Evolutionary conservation across 2,797 vertebrate genomes (phyloP).

Genomic region (Protonibea diacanthus): DNA sequence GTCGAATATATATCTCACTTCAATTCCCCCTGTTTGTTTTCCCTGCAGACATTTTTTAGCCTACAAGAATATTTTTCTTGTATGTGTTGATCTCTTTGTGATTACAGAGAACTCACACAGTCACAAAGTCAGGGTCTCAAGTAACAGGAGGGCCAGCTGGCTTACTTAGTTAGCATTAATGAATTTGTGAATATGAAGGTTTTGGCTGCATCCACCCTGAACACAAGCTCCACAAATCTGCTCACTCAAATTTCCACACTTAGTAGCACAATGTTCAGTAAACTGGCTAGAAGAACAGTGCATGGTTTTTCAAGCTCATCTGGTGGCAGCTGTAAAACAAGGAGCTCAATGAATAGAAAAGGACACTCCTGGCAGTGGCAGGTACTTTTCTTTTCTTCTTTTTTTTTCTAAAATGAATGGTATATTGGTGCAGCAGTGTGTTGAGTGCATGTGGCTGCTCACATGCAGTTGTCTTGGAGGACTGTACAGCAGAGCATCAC

Average conservation of each 20-base stretch:
- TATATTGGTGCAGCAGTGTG: constrained; percentile 15
- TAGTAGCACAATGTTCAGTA: neutral
- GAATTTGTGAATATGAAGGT: constrained; percentile 42
- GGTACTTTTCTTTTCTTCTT: neutral
- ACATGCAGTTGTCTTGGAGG: neutral
- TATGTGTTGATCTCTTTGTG: constrained; percentile 6
- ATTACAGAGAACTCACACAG: constrained; percentile 3
- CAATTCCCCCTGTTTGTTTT: neutral
- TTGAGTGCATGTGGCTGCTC: neutral
- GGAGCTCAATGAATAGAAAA: constrained; percentile 14
- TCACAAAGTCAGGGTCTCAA: constrained; percentile 12
- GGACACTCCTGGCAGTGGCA: neutral
- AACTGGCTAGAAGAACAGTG: constrained; percentile 1
- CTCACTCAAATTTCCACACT: constrained; percentile 27
- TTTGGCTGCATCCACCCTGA: constrained; percentile 45
- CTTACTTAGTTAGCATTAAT: constrained; percentile 54
- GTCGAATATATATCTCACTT: neutral
- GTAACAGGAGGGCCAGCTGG: constrained; percentile 52
- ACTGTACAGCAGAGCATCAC: constrained; percentile 7
- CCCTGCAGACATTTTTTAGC: neutral
- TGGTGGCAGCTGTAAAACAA: constrained; percentile 24
- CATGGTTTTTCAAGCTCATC: constrained; percentile 28
- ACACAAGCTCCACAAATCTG: constrained; percentile 49
- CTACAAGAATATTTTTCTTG: neutral
- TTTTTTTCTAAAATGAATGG: neutral